phyloP scores from a whole-genome alignment of 35 echinoderm and acorn worm species.

The Apostichopus parvimensis region DNA sequence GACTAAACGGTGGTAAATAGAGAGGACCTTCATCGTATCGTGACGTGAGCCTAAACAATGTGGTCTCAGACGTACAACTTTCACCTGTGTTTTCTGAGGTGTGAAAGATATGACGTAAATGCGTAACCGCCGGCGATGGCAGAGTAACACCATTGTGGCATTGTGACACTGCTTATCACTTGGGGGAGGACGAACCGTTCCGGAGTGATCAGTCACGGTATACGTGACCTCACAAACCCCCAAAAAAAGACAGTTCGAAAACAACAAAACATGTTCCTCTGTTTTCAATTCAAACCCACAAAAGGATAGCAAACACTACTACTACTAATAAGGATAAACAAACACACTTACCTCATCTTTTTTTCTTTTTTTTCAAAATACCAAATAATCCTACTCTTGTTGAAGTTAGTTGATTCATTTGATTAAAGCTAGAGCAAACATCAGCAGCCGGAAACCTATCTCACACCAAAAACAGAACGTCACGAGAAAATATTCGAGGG shows the following conservation, averaged over 20 bases:
- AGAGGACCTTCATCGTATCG: background rate
- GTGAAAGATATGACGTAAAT: constrained; percentile 36
- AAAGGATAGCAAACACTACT: too few species aligned
- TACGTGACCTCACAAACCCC: too few species aligned
- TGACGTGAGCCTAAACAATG: background rate
- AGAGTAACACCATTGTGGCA: background rate
- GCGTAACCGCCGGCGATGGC: background rate
- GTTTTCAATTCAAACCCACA: too few species aligned
- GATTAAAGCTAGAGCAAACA: background rate
- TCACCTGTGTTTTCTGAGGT: constrained; percentile 25
- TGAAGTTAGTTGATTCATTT: background rate
- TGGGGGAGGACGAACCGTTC: too few species aligned
- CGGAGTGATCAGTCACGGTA: too few species aligned
- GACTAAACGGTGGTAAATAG: background rate
- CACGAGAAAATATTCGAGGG: background rate
- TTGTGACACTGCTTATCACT: too few species aligned
- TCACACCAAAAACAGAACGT: background rate
- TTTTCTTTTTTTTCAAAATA: background rate
- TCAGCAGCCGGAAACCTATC: background rate
- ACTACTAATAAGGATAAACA: background rate
- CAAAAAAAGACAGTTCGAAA: too few species aligned
- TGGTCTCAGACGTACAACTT: constrained; percentile 1
- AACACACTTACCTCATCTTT: background rate
- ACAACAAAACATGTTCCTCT: too few species aligned
- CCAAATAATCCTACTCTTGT: background rate